Conservation (phyloP, 2,797 vertebrate genomes). For the Manis javanica region DNA sequence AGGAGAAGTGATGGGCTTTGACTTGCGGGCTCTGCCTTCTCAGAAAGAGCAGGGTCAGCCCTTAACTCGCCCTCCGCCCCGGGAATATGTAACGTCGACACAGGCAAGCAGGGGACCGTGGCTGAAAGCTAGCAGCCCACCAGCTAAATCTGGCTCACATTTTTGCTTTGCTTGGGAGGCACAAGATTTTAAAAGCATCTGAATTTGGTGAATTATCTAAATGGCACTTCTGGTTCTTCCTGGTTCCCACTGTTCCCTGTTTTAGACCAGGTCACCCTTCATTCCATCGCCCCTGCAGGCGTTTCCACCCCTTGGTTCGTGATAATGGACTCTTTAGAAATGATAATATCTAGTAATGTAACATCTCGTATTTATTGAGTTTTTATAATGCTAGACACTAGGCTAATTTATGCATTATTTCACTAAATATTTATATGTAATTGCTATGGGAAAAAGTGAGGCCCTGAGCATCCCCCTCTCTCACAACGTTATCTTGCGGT, state of each 20-base stretch:
- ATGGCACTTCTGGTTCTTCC: too few relatives aligned
- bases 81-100: fast-evolving
- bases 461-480: background rate
- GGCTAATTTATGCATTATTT: background rate
- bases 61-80: too few relatives aligned
- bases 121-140: background rate
- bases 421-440: background rate
- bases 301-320: background rate
- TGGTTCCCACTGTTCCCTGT: too few relatives aligned
- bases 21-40: background rate
- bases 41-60: background rate
- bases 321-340: background rate
- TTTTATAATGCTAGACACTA: background rate
- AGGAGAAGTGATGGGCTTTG: background rate
- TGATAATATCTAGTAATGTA: background rate
- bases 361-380: background rate
- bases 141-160: background rate
- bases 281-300: fast-evolving
- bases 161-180: background rate
- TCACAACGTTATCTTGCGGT: background rate
- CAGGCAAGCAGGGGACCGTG: fast-evolving
- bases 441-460: background rate
- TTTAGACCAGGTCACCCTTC: background rate
- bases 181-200: background rate
- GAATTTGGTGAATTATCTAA: background rate